phyloP scores from a whole-genome alignment of 2,888 invertebrate species.

The Pediacus dermestoides region DNA sequence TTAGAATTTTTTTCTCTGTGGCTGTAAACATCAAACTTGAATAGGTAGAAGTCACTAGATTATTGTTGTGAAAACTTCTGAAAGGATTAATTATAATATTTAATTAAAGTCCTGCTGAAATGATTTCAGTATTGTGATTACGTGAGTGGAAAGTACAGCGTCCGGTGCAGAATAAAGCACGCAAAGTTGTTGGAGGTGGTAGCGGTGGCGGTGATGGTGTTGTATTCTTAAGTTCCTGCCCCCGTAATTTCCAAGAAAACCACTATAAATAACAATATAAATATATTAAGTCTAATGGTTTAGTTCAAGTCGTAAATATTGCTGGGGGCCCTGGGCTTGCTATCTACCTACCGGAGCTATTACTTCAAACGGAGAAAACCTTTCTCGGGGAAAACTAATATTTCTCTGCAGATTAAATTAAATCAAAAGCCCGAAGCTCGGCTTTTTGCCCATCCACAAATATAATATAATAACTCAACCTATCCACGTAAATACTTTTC shows the following conservation, averaged over 20 bases:
- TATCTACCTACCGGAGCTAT: constrained; percentile 24
- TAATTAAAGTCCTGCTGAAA: no score
- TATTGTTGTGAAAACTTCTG: no score
- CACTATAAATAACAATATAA: constrained; percentile 48
- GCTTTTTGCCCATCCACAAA: constrained; percentile 41
- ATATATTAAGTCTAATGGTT: constrained; percentile 47
- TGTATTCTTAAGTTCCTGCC: constrained; percentile 29
- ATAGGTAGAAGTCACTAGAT: no score
- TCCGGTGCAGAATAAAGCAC: constrained; percentile 5
- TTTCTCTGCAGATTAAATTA: constrained; percentile 51
- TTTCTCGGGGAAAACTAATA: constrained; percentile 46
- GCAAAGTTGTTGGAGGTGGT: not conserved
- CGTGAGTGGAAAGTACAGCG: no score
- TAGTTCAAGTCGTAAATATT: constrained; percentile 46
- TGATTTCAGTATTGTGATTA: no score
- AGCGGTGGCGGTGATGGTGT: no score
- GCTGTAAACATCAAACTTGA: no score
- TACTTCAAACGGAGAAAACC: constrained; percentile 29
- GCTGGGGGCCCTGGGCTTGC: constrained; percentile 28
- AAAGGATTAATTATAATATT: no score
- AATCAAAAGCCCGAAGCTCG: constrained; percentile 46
- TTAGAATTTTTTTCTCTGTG: no score
- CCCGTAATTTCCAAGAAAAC: constrained; percentile 42
- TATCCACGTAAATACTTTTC: constrained; percentile 47
- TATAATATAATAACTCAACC: constrained; percentile 46